Conservation (phyloP, 2,113 vertebrate genomes). For the Ochotona curzoniae region DNA sequence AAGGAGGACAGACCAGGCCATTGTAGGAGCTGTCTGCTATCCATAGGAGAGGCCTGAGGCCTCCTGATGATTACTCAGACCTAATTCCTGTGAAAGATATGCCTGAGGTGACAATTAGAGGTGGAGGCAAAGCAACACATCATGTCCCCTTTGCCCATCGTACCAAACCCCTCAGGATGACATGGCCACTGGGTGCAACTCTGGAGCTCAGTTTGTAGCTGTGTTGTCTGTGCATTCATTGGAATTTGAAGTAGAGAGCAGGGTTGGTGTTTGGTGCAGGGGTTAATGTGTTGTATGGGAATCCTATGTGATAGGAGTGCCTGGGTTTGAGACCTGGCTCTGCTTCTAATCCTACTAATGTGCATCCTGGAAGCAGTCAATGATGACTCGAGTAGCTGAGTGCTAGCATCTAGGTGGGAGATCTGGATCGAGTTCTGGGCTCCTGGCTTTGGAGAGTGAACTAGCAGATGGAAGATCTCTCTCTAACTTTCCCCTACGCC, state of each 20-base stretch:
- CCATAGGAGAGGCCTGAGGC: not conserved
- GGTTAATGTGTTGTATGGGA: too few species aligned
- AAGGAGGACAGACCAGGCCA: not conserved
- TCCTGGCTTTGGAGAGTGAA: too few species aligned
- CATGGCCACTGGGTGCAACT: not conserved
- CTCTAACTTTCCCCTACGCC: too few species aligned
- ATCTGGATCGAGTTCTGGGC: too few species aligned
- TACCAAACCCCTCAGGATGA: fast-evolving
- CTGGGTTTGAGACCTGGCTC: too few species aligned
- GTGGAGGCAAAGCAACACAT: not conserved
- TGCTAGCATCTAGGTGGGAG: too few species aligned
- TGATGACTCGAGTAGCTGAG: too few species aligned
- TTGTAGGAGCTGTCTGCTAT: not conserved
- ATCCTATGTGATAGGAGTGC: too few species aligned
- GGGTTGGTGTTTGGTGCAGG: too few species aligned
- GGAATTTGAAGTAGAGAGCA: not conserved
- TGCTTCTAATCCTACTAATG: too few species aligned
- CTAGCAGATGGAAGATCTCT: too few species aligned
- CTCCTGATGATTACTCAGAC: not conserved
- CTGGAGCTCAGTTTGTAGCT: not conserved
- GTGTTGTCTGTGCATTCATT: not conserved
- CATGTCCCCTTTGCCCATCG: not conserved
- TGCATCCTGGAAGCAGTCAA: too few species aligned
- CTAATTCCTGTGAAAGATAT: not conserved
- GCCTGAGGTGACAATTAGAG: not conserved